phyloP scores from a whole-genome alignment of 2,113 vertebrate genomes.

The Misgurnus mizolepis region DNA sequence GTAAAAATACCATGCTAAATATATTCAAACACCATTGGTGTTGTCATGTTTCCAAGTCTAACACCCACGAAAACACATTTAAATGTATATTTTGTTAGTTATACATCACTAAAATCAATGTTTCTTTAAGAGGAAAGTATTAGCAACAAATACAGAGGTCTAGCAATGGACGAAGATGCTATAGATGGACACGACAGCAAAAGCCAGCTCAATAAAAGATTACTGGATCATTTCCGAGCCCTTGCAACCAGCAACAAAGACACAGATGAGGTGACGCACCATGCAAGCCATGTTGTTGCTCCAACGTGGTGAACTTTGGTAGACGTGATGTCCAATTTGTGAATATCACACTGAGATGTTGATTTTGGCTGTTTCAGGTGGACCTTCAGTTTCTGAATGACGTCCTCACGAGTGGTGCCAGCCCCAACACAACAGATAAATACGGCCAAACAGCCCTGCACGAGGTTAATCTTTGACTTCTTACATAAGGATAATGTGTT shows the following conservation, averaged over 20 bases:
- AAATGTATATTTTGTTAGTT: no score
- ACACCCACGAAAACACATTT: no score
- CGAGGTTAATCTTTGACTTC: conserved; percentile 62
- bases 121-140: conserved; percentile 48
- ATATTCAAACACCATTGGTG: no score
- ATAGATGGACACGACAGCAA: conserved; percentile 46
- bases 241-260: conserved; percentile 62
- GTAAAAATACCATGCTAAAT: no score
- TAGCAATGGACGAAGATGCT: conserved; percentile 59
- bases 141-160: conserved; percentile 60
- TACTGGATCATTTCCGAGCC: conserved; percentile 69
- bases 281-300: not conserved
- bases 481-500: not conserved
- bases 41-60: not conserved
- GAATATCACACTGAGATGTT: not conserved
- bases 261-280: conserved; percentile 58
- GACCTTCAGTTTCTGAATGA: conserved; percentile 63
- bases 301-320: not conserved
- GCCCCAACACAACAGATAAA: conserved; percentile 67
- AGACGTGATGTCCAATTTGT: not conserved
- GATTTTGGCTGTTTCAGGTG: conserved; percentile 55
- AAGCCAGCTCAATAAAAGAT: conserved; percentile 55
- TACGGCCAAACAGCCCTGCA: conserved; percentile 71
- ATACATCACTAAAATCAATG: not conserved
- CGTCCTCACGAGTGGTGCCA: conserved; percentile 62